Evolutionary conservation across 1,140 invertebrate genomes (phyloP), one percentile per base, ranked within the genome.

Genomic region (Atta colombica): DNA sequence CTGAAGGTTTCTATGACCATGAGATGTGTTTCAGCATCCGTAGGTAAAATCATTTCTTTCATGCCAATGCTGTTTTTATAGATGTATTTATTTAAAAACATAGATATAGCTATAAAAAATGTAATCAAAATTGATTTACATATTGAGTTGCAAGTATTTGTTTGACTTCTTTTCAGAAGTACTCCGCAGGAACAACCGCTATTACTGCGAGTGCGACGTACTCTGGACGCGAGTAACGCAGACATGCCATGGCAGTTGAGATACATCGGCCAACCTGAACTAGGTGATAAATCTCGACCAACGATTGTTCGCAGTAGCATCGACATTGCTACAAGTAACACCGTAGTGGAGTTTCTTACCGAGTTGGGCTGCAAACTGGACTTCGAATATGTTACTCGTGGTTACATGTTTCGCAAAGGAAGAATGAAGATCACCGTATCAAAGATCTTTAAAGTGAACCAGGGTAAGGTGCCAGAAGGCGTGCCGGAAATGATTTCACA

Each of bases 361-460:
- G 99, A 99, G 96, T 95, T 99, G 90, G 99, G 99, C 10, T 98
- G 98, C 92, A 96, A 98, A 87, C 95, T 98, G 69, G 99, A 99
- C 93, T 99, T 98, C 96, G 99, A 99, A 95, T 99, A 98, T 93
- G 98, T 98, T 90, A 97, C 98, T 0, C 97, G 98, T 95, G 99
- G 99, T 18, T 99, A 98, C 91, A 98, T 99, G 97, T 99, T 99
- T 92, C 96, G 98, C 71, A 99, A 99, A 96, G 99, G 99, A 1
- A 96, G 99, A 92, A 99, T 99, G 98, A 99, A 99, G 94, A 98
- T 99, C 2, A 99, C 98, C 2, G 98, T 99, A 0, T 98, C 98
- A 0, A 99, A 99, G 95, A 97, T 99, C 14, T 99, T 98, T 90
- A 98, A 98, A 96, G 97, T 98, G 96, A 96, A 96, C 53, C 97